phyloP scores from a whole-genome alignment of 2,888 invertebrate species.

The Pyrochroa serraticornis region DNA sequence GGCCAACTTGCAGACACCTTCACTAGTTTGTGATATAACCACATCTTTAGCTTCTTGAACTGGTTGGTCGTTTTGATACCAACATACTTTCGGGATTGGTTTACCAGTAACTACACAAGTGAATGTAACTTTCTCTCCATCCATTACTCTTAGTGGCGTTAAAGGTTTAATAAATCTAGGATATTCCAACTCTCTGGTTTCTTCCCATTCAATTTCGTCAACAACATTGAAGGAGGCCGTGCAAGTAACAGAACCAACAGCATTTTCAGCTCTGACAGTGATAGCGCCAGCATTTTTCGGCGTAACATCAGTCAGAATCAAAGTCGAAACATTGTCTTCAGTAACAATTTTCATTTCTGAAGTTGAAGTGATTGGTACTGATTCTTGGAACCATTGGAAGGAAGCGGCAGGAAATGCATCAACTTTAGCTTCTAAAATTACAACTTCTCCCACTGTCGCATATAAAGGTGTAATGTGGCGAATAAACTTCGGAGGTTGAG shows the following conservation, averaged over 20 bases:
- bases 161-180: constrained; percentile 80
- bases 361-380: constrained; percentile 72
- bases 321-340: constrained; percentile 77
- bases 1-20: constrained; percentile 79
- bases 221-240: constrained; percentile 74
- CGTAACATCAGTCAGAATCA: constrained; percentile 75
- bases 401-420: constrained; percentile 79
- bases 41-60: constrained; percentile 81
- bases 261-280: constrained; percentile 89
- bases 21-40: constrained; percentile 73
- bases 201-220: constrained; percentile 64
- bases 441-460: constrained; percentile 75
- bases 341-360: constrained; percentile 75
- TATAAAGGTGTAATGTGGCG: constrained; percentile 73
- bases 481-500: constrained; percentile 75
- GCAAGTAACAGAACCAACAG: constrained; percentile 86
- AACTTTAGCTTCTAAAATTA: constrained; percentile 79
- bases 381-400: constrained; percentile 86
- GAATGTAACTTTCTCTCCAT: constrained; percentile 83
- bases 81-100: constrained; percentile 80
- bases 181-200: constrained; percentile 67
- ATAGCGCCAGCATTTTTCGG: constrained; percentile 76
- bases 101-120: constrained; percentile 76
- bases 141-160: constrained; percentile 80
- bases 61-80: constrained; percentile 76